A percentile compares a stretch with the other conserved stretches of the same genome.
Evolutionary conservation across 2,797 vertebrate genomes (phyloP).

Genomic region (Oreonectes daqikongensis): DNA sequence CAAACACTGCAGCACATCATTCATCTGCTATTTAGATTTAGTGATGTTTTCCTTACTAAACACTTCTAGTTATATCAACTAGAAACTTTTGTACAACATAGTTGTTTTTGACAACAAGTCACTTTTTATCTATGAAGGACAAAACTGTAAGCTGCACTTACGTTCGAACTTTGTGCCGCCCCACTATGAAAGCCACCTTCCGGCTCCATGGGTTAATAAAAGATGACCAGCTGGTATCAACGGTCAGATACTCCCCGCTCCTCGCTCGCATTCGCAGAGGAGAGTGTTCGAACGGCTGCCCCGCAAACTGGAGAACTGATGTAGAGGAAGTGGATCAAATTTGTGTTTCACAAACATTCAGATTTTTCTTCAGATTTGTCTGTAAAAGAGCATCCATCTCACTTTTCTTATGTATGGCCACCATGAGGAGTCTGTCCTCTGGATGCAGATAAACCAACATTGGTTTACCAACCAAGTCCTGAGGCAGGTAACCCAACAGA

Average conservation of each 20-base stretch:
- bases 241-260: conserved; percentile 78
- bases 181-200: conserved; percentile 80
- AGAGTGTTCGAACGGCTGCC: conserved; percentile 79
- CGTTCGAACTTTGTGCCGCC: conserved; percentile 82
- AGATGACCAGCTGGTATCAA: conserved; percentile 82
- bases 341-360: conserved; percentile 17
- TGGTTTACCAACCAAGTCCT: conserved; percentile 77
- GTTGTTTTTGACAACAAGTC: no score
- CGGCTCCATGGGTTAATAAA: conserved; percentile 83
- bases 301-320: conserved; percentile 74
- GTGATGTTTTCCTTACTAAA: no score
- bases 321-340: not conserved
- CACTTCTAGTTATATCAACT: no score
- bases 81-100: no score
- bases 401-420: conserved; percentile 80
- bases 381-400: conserved; percentile 48
- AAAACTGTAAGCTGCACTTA: conserved; percentile 59
- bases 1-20: no score
- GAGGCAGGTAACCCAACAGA: conserved; percentile 77
- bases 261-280: conserved; percentile 77
- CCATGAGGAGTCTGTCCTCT: conserved; percentile 77
- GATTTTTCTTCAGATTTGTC: not conserved
- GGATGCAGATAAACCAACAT: conserved; percentile 77
- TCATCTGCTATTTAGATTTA: no score
- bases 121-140: no score